Evolutionary conservation across 2,797 vertebrate genomes (phyloP).

Genomic region (Myotis planiceps): DNA sequence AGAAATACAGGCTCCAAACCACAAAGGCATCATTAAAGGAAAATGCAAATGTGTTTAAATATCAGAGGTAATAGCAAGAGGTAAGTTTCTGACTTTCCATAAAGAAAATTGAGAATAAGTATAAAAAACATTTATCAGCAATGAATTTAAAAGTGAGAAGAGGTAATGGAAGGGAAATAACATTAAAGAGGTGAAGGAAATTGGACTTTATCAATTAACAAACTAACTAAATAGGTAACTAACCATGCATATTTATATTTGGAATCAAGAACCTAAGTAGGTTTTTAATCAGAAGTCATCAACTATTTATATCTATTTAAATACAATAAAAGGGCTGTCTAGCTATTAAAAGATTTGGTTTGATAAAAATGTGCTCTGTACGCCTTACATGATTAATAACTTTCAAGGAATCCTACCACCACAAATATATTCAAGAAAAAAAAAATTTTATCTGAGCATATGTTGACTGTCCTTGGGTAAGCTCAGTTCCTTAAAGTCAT

Average conservation of each 20-base stretch:
- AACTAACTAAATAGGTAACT: slow-evolving; percentile 49
- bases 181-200: slow-evolving; percentile 33
- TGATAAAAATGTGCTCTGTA: background rate
- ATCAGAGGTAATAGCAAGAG: background rate
- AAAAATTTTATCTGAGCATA: background rate
- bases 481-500: background rate
- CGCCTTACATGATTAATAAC: background rate
- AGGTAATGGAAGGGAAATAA: slow-evolving; percentile 29
- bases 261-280: background rate
- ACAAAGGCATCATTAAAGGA: background rate
- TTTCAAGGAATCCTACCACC: background rate
- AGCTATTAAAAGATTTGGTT: background rate
- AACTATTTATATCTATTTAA: slow-evolving; percentile 47
- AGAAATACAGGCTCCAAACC: background rate
- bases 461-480: background rate
- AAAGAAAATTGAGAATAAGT: background rate
- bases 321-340: background rate
- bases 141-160: slow-evolving; percentile 33
- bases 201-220: slow-evolving; percentile 50
- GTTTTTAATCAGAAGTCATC: background rate
- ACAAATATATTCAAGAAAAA: background rate
- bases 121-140: background rate
- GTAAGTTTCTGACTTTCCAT: background rate
- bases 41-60: background rate
- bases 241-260: slow-evolving; percentile 34